phyloP scores from a whole-genome alignment of 2,797 vertebrate genomes.

The Silurus lanzhouensis region DNA sequence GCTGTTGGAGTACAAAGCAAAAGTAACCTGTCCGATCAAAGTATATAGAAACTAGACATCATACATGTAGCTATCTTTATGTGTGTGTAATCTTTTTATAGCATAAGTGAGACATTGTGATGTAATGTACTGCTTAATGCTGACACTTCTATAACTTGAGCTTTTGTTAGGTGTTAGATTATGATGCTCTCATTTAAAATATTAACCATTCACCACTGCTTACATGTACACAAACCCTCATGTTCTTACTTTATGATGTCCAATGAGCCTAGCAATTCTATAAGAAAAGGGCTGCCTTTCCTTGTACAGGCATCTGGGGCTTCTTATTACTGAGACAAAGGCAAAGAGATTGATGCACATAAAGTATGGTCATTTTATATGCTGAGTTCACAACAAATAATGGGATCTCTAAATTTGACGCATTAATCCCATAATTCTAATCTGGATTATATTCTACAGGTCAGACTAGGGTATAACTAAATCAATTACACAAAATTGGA shows the following conservation, averaged over 20 bases:
- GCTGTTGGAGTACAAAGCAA: not conserved
- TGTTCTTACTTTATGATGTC: conserved; percentile 46
- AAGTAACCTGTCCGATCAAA: not conserved
- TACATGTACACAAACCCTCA: conserved; percentile 45
- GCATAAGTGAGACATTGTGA: not conserved
- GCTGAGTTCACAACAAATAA: not conserved
- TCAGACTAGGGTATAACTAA: not conserved
- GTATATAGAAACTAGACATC: not conserved
- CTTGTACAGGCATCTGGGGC: not conserved
- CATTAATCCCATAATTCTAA: not conserved
- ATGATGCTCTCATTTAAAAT: not conserved
- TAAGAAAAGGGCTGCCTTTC: conserved; percentile 27
- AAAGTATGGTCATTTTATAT: not conserved
- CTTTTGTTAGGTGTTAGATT: conserved; percentile 5
- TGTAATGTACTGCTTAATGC: not conserved
- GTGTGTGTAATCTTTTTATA: not conserved
- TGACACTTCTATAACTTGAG: not conserved
- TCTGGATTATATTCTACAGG: not conserved
- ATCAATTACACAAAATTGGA: not conserved
- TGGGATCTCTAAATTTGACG: not conserved
- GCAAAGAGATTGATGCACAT: not conserved
- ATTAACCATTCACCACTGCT: conserved; percentile 76
- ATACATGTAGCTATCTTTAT: not conserved
- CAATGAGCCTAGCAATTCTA: conserved; percentile 52
- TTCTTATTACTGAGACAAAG: not conserved